Evolutionary conservation across 2,888 invertebrate genomes (phyloP).

Genomic region (Caenorhabditis wallacei): DNA sequence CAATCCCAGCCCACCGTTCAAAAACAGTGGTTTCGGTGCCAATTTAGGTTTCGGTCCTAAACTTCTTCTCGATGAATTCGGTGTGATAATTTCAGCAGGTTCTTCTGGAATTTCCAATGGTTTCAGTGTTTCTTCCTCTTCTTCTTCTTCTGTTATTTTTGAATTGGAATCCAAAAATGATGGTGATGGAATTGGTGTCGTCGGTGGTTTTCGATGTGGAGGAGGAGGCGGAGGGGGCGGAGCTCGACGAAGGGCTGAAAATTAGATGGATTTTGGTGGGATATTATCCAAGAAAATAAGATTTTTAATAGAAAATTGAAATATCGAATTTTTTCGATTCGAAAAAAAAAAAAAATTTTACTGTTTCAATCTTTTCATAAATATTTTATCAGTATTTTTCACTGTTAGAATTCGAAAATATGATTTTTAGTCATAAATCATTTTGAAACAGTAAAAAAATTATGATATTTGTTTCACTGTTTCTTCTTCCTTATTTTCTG

Average conservation of each 20-base stretch:
- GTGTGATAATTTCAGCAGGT: background rate
- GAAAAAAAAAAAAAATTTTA: no score
- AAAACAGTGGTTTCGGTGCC: constrained; percentile 58
- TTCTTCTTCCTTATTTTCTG: no score
- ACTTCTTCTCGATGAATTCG: constrained; percentile 6
- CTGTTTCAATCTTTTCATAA: no score
- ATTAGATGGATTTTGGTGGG: background rate
- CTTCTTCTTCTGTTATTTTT: background rate
- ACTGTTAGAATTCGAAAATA: no score
- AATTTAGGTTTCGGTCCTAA: constrained; percentile 55
- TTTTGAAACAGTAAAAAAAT: no score
- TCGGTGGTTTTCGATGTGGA: constrained; percentile 44
- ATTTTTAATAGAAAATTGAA: no score
- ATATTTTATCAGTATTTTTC: no score
- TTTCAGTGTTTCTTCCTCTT: constrained; percentile 4
- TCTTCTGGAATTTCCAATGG: background rate
- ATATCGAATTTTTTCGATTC: no score
- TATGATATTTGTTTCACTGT: no score
- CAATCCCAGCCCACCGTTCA: constrained; percentile 29
- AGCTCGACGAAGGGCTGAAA: constrained; percentile 44
- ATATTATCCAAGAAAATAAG: no score
- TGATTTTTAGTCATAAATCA: no score
- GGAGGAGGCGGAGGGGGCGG: constrained; percentile 42
- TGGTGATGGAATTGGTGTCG: constrained; percentile 21
- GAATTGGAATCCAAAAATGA: constrained; percentile 3